Percentiles rank a stretch among this genome's conserved stretches.
These are phyloP conservation scores for Beris chalybata DNA, from an alignment of 2,888 invertebrate species.

Conservation along the genomic window DNA sequence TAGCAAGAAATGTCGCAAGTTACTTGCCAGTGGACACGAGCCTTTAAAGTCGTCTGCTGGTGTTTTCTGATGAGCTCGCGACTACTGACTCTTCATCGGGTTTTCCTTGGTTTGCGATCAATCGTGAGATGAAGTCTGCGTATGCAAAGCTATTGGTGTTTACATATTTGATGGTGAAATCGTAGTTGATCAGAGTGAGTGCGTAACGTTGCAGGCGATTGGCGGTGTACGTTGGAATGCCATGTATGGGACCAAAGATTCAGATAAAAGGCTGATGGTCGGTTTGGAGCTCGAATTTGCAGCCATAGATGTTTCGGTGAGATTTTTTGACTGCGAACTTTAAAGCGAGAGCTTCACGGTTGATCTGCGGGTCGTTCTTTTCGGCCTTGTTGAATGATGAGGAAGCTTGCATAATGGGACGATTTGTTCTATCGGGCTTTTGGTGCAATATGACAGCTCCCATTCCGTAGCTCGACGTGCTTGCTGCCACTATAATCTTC, in stretches of 20 bases:
- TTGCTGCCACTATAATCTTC: not conserved
- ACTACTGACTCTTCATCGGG: not conserved
- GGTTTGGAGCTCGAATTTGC: constrained; percentile 45
- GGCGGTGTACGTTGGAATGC: constrained; percentile 39
- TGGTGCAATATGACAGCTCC: constrained; percentile 39
- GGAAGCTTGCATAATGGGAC: constrained; percentile 46
- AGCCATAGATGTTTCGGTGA: constrained; percentile 46
- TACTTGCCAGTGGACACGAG: no score
- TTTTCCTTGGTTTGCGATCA: not conserved
- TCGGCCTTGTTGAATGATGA: constrained; percentile 45
- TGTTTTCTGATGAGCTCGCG: not conserved
- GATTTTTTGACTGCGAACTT: constrained; percentile 46
- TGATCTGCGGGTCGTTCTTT: constrained; percentile 47
- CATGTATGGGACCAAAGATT: constrained; percentile 46
- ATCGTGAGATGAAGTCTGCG: not conserved
- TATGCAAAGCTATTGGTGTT: not conserved
- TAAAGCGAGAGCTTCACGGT: constrained; percentile 44
- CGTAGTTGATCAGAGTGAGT: constrained; percentile 40
- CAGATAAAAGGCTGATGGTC: constrained; percentile 42
- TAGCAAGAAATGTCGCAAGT: no score
- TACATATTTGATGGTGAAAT: constrained; percentile 33
- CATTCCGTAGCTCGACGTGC: constrained; percentile 17
- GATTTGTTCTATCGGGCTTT: constrained; percentile 44
- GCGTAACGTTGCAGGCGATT: constrained; percentile 42
- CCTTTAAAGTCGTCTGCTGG: not conserved